Percentiles rank a stretch among this genome's conserved stretches.
phyloP scores from a whole-genome alignment of 2,888 invertebrate species.

The Lasioglossum malachurum region DNA sequence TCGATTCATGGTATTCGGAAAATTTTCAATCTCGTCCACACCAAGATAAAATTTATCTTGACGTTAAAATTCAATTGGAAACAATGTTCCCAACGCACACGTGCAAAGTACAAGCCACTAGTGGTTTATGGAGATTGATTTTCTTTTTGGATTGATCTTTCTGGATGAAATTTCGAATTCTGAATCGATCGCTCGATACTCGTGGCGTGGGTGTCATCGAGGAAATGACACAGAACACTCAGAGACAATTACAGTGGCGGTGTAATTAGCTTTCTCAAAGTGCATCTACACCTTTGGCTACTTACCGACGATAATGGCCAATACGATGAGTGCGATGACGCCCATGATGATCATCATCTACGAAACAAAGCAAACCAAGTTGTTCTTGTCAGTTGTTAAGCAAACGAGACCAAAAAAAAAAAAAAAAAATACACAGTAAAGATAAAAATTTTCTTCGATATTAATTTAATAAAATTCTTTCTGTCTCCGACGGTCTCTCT shows the following conservation, averaged over 20 bases:
- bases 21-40: background rate
- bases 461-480: background rate
- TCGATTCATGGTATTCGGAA: constrained; percentile 46
- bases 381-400: background rate
- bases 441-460: background rate
- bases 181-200: constrained; percentile 69
- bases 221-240: constrained; percentile 73
- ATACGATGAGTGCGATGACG: constrained; percentile 92
- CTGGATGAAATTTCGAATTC: background rate
- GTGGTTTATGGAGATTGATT: background rate
- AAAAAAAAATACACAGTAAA: background rate
- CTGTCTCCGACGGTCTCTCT: no score
- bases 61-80: background rate
- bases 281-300: constrained; percentile 70
- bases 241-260: constrained; percentile 62
- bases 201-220: constrained; percentile 77
- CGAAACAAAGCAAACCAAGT: constrained; percentile 37
- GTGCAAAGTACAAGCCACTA: background rate
- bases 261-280: constrained; percentile 53
- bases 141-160: background rate
- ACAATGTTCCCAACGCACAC: background rate
- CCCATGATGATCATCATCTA: constrained; percentile 97
- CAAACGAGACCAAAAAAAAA: background rate
- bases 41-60: background rate
- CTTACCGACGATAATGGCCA: constrained; percentile 94